A percentile compares a stretch with the other conserved stretches of the same genome.
Evolutionary conservation across 2,888 invertebrate genomes (phyloP).

Genomic region (Luperina nickerlii): DNA sequence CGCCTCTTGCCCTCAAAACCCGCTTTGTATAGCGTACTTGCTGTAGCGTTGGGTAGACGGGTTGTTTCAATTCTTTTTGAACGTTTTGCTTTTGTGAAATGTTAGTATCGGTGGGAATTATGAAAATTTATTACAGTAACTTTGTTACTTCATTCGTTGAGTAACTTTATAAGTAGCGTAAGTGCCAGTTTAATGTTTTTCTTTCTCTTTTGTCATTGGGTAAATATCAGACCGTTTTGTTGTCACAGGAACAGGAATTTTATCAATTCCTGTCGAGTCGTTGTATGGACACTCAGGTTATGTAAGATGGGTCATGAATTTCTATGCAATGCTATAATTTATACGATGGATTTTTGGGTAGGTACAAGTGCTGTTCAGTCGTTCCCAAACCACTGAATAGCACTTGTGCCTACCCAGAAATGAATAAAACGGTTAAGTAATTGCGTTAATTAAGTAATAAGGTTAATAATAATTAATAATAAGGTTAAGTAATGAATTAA

Average conservation of each 20-base stretch:
- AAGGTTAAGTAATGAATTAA: no score
- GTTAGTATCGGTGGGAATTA: conserved; percentile 13
- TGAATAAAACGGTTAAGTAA: background rate
- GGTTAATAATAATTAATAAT: no score
- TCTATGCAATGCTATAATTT: background rate
- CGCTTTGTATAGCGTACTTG: conserved; percentile 59
- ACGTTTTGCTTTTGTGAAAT: conserved; percentile 19
- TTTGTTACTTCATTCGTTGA: background rate
- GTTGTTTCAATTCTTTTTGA: conserved; percentile 19
- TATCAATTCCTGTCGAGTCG: background rate
- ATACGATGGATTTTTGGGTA: no score
- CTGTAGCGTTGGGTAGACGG: conserved; percentile 2
- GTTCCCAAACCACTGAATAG: background rate
- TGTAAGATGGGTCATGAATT: background rate
- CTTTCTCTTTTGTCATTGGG: background rate
- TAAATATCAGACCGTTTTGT: no score
- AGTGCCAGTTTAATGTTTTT: background rate
- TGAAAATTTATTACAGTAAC: background rate
- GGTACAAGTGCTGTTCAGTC: no score
- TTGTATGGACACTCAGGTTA: background rate
- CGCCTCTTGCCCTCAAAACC: conserved; percentile 74
- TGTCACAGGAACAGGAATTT: background rate
- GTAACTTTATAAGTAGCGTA: background rate
- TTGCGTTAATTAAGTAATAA: no score
- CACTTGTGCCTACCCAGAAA: background rate